Conservation (phyloP, 1,140 invertebrate genomes). For the Bombus sylvicola region DNA sequence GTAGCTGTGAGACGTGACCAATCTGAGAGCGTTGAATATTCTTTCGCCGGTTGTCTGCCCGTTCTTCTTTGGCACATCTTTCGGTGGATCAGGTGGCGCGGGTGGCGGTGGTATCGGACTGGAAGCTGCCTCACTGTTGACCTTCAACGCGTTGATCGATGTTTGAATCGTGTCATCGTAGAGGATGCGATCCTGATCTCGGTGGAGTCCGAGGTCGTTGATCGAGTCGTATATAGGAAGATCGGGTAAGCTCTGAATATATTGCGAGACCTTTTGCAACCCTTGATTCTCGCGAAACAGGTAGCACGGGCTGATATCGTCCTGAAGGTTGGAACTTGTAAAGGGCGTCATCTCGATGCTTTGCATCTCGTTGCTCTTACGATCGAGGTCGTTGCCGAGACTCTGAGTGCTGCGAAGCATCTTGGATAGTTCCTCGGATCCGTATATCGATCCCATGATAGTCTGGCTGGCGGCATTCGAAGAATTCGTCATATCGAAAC, state of each 20-base stretch:
- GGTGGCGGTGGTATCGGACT: constrained; percentile 76
- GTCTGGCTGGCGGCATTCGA: constrained; percentile 66
- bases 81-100: constrained; percentile 74
- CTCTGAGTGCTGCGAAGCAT: constrained; percentile 69
- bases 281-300: constrained; percentile 61
- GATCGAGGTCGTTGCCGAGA: constrained; percentile 61
- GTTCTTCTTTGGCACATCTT: constrained; percentile 68
- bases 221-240: constrained; percentile 68
- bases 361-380: constrained; percentile 62
- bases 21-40: constrained; percentile 79
- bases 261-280: constrained; percentile 78
- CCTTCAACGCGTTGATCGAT: constrained; percentile 50
- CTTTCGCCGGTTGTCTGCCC: constrained; percentile 78
- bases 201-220: constrained; percentile 56
- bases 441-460: constrained; percentile 73
- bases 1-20: constrained; percentile 79
- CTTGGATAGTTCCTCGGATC: constrained; percentile 65
- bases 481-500: constrained; percentile 60
- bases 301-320: constrained; percentile 51
- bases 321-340: constrained; percentile 55
- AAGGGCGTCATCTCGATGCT: constrained; percentile 76
- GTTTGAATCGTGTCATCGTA: constrained; percentile 54
- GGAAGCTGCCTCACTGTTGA: constrained; percentile 58
- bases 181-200: constrained; percentile 61
- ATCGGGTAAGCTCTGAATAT: constrained; percentile 79